Conservation (phyloP, 2,797 vertebrate species). For the Macropus fuliginosus region DNA sequence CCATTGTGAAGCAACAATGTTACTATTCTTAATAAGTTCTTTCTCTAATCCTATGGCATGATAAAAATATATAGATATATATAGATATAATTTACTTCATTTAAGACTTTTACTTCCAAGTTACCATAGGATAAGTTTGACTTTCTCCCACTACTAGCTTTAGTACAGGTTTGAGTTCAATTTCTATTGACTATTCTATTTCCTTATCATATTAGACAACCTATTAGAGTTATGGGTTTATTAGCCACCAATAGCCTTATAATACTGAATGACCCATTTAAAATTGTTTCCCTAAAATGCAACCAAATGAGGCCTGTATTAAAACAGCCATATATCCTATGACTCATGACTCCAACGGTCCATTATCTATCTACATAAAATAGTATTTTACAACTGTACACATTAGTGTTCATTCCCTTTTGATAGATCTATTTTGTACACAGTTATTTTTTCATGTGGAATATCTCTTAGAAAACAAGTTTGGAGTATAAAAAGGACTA, state of each 20-base stretch:
- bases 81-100: background rate
- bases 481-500: constrained; percentile 79
- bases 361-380: constrained; percentile 48
- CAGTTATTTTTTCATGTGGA: constrained; percentile 58
- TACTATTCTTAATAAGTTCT: constrained; percentile 33
- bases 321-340: constrained; percentile 37
- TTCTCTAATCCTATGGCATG: background rate
- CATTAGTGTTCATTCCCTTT: constrained; percentile 32
- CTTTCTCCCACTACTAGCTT: constrained; percentile 22
- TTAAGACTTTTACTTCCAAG: background rate
- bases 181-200: background rate
- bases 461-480: constrained; percentile 43
- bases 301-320: constrained; percentile 33
- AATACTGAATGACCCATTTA: constrained; percentile 42
- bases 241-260: constrained; percentile 51
- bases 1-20: constrained; percentile 29
- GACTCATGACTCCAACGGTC: constrained; percentile 30
- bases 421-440: constrained; percentile 55
- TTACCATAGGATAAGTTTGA: background rate
- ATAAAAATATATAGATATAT: background rate
- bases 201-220: constrained; percentile 27
- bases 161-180: background rate
- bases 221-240: constrained; percentile 46
- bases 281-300: background rate
- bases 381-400: constrained; percentile 63